phyloP scores from a whole-genome alignment of 2,888 invertebrate genomes.

The Nycteola revayana region DNA sequence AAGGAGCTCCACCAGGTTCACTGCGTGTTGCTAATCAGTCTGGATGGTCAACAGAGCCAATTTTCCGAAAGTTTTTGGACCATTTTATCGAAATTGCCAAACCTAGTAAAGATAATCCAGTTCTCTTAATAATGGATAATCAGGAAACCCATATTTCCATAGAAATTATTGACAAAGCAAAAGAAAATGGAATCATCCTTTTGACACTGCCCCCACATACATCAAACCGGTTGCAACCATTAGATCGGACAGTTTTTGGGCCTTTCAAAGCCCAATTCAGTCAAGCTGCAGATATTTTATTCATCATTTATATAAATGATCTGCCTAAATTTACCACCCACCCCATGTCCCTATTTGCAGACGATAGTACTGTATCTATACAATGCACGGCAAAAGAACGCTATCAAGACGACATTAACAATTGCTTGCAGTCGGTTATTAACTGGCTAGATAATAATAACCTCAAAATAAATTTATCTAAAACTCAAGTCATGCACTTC shows the following conservation, averaged over 20 bases:
- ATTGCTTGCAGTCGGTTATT: no score
- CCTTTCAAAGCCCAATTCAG: not conserved
- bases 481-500: no score
- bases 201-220: slow-evolving; percentile 27
- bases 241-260: not conserved
- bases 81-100: slow-evolving; percentile 12
- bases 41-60: slow-evolving; percentile 28
- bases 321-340: no score
- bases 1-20: slow-evolving; percentile 1
- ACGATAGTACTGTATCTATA: no score
- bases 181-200: not conserved
- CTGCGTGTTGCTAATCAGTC: slow-evolving; percentile 19
- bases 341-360: no score
- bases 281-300: slow-evolving; percentile 13
- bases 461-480: no score
- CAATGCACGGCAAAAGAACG: no score
- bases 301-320: no score
- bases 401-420: no score
- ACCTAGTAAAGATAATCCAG: slow-evolving; percentile 4
- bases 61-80: slow-evolving; percentile 17
- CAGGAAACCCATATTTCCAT: slow-evolving; percentile 20
- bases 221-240: slow-evolving; percentile 13
- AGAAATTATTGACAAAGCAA: slow-evolving; percentile 15
- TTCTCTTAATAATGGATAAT: slow-evolving; percentile 21
- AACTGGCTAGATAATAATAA: no score